Base-by-base conservation (phyloP, 2,113 vertebrate species). In the Hoplias malabaricus region DNA sequence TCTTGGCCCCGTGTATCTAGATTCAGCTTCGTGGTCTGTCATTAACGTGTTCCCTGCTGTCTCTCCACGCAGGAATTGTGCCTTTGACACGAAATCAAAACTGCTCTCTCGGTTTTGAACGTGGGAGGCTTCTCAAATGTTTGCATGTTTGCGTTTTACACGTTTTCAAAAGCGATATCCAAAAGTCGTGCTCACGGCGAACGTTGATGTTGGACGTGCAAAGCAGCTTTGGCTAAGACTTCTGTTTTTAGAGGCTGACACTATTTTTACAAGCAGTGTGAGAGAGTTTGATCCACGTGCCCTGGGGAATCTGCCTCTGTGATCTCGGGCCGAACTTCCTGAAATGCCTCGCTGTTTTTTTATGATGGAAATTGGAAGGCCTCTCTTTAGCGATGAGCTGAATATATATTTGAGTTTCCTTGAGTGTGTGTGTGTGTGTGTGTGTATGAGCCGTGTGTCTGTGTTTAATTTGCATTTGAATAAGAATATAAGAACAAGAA, bases 221-320 rank as follows among this genome's bases (percentile, higher is more conserved):
- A 86, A 92, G 83, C 84, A 78, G 86, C 86, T 91, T 88, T 86
- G 48, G 13, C 40, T 50, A 59, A 84, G 83, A 80, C 65, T 54
- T 83, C 79, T 81, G 77, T 74, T 84, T 85, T 63, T 68, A 80
- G 84, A 86, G 80, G 69, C 48, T n/a, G 69, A 80, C 82, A 79
- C 84, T 87, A 80, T 87, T 88, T 83, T 84, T 86, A 81, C 84
- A 62, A 56, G 27, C 78, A 79, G 85, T 88, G 83, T 81, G n/a
- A 85, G 79, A 75, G 88, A 79, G 72, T 85, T 87, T 86, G 82
- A 86, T 80, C 84, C 88, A 87, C 85, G 84, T 86, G 83, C 80
- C 75, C 29, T 72, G 82, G 82, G 84, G 72, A 81, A 85, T 72
- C 77, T 84, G 82, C 82, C 84, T 87, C 67, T 82, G 88, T 79